Evolutionary conservation across 1,140 invertebrate species (phyloP), one percentile per base, ranked within the genome.

Genomic region (Brachionus rotundiformis): DNA sequence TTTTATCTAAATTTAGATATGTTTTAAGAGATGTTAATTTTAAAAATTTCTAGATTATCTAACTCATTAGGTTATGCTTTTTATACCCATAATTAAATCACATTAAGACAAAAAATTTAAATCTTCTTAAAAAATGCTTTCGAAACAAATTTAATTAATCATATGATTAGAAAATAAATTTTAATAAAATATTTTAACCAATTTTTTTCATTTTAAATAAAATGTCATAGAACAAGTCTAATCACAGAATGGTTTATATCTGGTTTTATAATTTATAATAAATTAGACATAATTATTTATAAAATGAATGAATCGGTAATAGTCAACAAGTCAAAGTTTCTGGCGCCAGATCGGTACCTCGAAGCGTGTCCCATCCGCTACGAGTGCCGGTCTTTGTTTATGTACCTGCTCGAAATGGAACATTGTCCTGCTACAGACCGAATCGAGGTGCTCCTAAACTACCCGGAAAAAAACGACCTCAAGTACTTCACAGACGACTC

Each of bases 351-450:
- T 59, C 44, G 76, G 6, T 79, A 39, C 33, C n/a, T 79, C 25
- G 47, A 63, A 36, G 76, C 76, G 29, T 79, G 76, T 79, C 76
- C 76, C n/a, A 79, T 79, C 16, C 31, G 59, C 31, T 79, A 79
- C 36, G 16, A 79, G 13, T 63, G 59, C 59, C 76, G 47, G 5
- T 39, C 19, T 29, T 25, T 79, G 11, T 79, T 79, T 16, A 63
- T 79, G 10, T 54, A 54, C 33, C 27, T 79, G 19, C 31, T 79
- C 23, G 76, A 79, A 54, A 59, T 79, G 76, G 76, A 79, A 59
- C 59, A 79, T 29, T 79, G 47, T 54, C 44, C 47, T 13, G 47
- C 33, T 3, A 79, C n/a, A 19, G 76, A 63, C 11, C 8, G 10
- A 10, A 63, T 79, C 13, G 76, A 79, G 33, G 23, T 79, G 13